A percentile compares a stretch with the other conserved stretches of the same genome.
phyloP scores from a whole-genome alignment of 2,797 vertebrate species.

The Pantherophis vulpinus region DNA sequence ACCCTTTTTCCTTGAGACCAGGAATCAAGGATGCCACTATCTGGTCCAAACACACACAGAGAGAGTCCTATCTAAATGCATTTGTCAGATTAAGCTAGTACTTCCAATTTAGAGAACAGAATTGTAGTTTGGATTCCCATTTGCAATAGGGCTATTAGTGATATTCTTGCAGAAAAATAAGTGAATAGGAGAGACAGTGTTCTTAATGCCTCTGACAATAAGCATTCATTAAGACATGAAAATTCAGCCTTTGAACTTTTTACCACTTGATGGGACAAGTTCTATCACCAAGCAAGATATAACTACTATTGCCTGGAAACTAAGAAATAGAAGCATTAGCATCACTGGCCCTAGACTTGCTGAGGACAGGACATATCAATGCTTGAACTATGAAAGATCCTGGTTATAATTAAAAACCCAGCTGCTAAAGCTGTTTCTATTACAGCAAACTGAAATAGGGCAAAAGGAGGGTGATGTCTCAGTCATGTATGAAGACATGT shows the following conservation, averaged over 20 bases:
- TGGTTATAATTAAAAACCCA: slow-evolving; percentile 11
- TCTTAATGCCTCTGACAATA: neutral
- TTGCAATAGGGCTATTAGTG: neutral
- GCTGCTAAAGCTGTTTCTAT: neutral
- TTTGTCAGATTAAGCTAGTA: neutral
- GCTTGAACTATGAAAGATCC: neutral
- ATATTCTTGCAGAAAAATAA: neutral
- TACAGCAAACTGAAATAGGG: neutral
- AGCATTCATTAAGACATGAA: neutral
- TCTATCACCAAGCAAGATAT: neutral
- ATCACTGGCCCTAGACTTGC: neutral
- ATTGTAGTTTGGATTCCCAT: too few relatives aligned
- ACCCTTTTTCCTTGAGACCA: neutral
- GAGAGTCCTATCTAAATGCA: neutral
- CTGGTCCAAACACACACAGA: neutral
- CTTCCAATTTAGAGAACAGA: neutral
- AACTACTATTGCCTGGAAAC: neutral
- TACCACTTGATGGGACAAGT: neutral
- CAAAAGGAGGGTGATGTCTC: neutral
- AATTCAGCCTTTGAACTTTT: neutral
- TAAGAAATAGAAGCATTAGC: neutral
- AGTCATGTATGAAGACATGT: neutral
- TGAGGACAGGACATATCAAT: neutral
- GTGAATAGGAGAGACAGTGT: neutral
- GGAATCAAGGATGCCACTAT: neutral